These are phyloP conservation scores for Coelopa pilipes DNA, from an alignment of 2,888 invertebrate genomes.

Conservation along the genomic window DNA sequence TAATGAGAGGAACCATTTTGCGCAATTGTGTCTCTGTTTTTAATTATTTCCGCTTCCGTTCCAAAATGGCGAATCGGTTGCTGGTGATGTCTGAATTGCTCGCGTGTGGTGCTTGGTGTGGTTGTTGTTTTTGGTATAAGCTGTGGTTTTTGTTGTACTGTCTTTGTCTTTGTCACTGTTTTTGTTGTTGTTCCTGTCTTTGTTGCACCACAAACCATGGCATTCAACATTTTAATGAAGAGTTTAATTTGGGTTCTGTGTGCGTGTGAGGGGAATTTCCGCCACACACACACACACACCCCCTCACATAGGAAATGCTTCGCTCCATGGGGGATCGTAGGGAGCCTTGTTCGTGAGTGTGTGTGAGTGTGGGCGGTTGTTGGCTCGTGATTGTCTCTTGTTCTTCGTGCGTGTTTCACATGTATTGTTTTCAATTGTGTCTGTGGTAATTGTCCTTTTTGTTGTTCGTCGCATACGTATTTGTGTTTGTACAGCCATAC, in stretches of 20 bases:
- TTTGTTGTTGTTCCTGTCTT: too few species aligned
- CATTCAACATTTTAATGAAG: constrained; percentile 34
- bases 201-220: constrained; percentile 20
- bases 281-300: background rate
- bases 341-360: too few species aligned
- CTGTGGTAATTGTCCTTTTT: constrained; percentile 21
- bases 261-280: background rate
- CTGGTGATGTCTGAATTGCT: background rate
- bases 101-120: background rate
- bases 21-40: constrained; percentile 1
- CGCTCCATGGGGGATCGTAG: too few species aligned
- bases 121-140: constrained; percentile 17
- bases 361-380: constrained; percentile 3
- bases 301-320: background rate
- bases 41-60: constrained; percentile 9
- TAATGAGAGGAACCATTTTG: constrained; percentile 6
- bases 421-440: constrained; percentile 11
- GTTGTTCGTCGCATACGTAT: background rate
- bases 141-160: too few species aligned
- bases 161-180: too few species aligned
- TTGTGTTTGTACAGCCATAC: background rate
- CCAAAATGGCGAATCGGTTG: constrained; percentile 19
- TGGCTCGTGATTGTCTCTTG: constrained; percentile 8
- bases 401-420: constrained; percentile 19
- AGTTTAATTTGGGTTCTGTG: constrained; percentile 25